These are phyloP conservation scores for Vulpes lagopus DNA, from an alignment of 2,113 vertebrate species.

Conservation along the genomic window DNA sequence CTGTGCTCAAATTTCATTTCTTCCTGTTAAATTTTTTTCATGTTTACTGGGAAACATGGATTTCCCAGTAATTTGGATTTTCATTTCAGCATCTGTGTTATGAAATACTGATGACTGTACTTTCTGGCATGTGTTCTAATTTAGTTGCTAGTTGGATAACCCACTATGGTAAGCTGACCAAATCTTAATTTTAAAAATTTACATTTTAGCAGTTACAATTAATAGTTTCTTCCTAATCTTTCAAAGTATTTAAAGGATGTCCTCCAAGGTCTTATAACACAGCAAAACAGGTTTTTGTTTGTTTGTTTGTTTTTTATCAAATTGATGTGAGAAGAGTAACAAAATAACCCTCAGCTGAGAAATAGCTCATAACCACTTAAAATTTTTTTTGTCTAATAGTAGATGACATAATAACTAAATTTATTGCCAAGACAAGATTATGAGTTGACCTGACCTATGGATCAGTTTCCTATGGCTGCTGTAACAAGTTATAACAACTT, in stretches of 20 bases:
- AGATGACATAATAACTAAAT: conserved; percentile 5
- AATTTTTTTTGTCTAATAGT: not conserved
- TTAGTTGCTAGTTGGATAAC: conserved; percentile 35
- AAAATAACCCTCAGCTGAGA: not conserved
- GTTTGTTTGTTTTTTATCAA: not conserved
- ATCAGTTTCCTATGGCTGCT: conserved; percentile 38
- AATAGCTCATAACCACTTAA: not conserved
- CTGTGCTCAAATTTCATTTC: conserved; percentile 42
- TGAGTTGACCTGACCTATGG: conserved; percentile 15
- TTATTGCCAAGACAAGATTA: conserved; percentile 24
- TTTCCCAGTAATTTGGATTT: conserved; percentile 27
- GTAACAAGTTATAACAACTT: not conserved
- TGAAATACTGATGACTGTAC: conserved; percentile 61
- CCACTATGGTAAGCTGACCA: conserved; percentile 3
- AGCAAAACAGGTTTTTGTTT: not conserved
- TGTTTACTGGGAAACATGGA: conserved; percentile 36
- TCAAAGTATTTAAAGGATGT: conserved; percentile 31
- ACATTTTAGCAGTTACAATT: conserved; percentile 28
- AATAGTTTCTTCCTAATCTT: not conserved
- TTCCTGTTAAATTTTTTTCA: conserved; percentile 40
- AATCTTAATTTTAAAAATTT: conserved; percentile 24
- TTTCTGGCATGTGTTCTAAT: conserved; percentile 31
- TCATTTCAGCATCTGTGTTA: conserved; percentile 59
- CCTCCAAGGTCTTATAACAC: not conserved
- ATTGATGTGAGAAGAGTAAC: not conserved